Evolutionary conservation across 2,113 vertebrate species (phyloP).

Genomic region (Willisornis vidua): DNA sequence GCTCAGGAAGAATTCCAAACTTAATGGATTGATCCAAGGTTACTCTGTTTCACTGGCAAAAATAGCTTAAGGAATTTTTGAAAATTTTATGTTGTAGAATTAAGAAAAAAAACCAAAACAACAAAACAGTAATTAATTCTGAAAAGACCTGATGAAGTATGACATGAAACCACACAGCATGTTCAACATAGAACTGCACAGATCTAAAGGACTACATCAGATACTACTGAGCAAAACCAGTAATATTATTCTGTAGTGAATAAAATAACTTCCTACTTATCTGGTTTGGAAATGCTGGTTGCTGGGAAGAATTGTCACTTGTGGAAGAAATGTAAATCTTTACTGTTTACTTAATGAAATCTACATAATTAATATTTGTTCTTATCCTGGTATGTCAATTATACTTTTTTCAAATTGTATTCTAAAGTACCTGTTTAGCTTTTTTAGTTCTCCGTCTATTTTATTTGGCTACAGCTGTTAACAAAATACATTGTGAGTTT

Average conservation of each 20-base stretch:
- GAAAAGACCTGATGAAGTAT: background rate
- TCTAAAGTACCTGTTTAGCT: background rate
- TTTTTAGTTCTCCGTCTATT: background rate
- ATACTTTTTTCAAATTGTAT: background rate
- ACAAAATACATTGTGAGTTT: background rate
- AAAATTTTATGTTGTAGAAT: background rate
- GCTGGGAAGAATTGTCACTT: background rate
- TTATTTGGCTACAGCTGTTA: background rate
- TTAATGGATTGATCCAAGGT: background rate
- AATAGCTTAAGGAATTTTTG: background rate
- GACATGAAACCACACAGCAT: background rate
- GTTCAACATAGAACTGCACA: background rate
- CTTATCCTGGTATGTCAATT: background rate
- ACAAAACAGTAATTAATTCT: background rate
- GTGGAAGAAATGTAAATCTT: background rate
- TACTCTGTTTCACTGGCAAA: background rate
- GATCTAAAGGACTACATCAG: background rate
- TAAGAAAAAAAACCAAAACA: background rate
- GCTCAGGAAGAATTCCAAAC: background rate
- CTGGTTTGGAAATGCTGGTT: background rate
- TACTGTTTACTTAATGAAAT: background rate
- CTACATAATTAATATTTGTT: background rate
- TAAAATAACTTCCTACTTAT: background rate
- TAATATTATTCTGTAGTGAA: background rate
- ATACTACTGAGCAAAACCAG: background rate